Conservation (phyloP, 2,113 vertebrate species). For the Dipodomys spectabilis region DNA sequence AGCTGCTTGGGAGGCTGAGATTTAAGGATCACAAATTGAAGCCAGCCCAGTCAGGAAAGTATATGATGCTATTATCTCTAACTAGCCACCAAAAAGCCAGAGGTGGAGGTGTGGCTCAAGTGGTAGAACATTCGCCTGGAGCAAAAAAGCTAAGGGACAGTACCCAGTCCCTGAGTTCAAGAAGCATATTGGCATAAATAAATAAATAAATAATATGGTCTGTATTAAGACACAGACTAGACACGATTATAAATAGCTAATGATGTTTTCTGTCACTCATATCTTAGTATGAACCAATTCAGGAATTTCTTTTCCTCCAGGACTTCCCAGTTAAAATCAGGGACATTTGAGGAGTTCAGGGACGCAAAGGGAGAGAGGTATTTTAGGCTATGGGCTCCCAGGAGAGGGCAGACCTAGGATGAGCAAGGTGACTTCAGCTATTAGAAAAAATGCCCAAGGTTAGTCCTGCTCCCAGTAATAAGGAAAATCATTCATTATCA, state of each 20-base stretch:
- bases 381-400: not conserved
- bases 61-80: too few species aligned
- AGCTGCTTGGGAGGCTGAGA: too few species aligned
- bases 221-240: not conserved
- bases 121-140: too few species aligned
- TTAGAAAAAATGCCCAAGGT: slow-evolving; percentile 31
- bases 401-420: not conserved
- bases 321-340: not conserved
- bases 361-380: not conserved
- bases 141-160: too few species aligned
- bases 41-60: too few species aligned
- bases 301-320: not conserved
- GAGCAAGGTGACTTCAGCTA: not conserved
- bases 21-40: too few species aligned
- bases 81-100: too few species aligned
- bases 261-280: not conserved
- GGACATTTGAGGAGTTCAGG: not conserved
- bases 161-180: too few species aligned
- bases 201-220: not conserved
- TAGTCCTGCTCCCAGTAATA: slow-evolving; percentile 48
- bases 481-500: slow-evolving; percentile 62
- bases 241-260: not conserved
- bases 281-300: not conserved
- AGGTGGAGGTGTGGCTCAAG: too few species aligned
- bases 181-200: too few species aligned